phyloP scores from a whole-genome alignment of 2,888 invertebrate genomes.

The Phyto melanocephala region DNA sequence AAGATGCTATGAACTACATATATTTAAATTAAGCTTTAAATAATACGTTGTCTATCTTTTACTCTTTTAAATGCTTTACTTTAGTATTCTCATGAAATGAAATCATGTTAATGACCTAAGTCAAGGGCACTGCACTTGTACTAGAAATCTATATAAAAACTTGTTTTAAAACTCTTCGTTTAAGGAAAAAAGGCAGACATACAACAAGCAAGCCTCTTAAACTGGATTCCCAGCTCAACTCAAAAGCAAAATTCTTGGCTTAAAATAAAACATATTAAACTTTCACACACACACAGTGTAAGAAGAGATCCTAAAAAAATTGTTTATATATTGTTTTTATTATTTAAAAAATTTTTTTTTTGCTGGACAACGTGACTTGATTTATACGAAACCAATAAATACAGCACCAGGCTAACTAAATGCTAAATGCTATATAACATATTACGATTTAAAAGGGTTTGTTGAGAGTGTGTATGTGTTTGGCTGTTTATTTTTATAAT shows the following conservation, averaged over 20 bases:
- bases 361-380: conserved; percentile 59
- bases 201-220: conserved; percentile 41
- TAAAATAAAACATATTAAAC: conserved; percentile 15
- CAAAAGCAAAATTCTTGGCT: conserved; percentile 10
- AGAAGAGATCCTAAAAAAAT: no score
- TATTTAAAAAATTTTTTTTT: not conserved
- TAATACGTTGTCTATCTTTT: not conserved
- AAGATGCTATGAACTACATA: not conserved
- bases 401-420: conserved; percentile 30
- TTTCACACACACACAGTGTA: no score
- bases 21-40: not conserved
- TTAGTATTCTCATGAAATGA: conserved; percentile 23
- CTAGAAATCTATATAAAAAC: conserved; percentile 60
- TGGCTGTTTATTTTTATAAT: conserved; percentile 20
- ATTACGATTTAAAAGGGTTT: not conserved
- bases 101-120: conserved; percentile 76
- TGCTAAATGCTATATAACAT: conserved; percentile 4
- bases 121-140: conserved; percentile 77
- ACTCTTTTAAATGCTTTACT: not conserved
- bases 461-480: not conserved
- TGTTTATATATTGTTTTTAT: no score
- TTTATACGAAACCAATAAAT: conserved; percentile 62
- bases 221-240: conserved; percentile 37
- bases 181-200: conserved; percentile 14
- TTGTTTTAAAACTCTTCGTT: conserved; percentile 13